These are phyloP conservation scores for Alviniconcha strummeri DNA, from an alignment of 2,888 invertebrate species.

Conservation along the genomic window DNA sequence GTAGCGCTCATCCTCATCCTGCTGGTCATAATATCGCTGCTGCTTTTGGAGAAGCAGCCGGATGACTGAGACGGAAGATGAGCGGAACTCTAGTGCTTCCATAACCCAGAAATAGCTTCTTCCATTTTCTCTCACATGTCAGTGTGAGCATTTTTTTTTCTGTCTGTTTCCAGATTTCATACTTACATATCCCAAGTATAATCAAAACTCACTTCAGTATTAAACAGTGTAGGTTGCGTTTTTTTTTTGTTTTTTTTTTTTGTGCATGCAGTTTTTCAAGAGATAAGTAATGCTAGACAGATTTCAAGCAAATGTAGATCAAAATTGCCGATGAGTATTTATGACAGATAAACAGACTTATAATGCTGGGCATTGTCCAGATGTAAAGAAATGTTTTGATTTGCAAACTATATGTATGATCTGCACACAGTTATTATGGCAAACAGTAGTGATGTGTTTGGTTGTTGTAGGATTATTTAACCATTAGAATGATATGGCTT, in stretches of 20 bases:
- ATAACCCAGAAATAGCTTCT: neutral
- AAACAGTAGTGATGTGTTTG: too few species aligned
- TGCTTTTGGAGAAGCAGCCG: slow-evolving; percentile 30
- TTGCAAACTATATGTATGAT: too few species aligned
- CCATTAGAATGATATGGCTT: too few species aligned
- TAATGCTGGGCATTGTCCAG: too few species aligned
- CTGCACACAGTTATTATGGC: too few species aligned
- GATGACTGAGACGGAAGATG: slow-evolving; percentile 16
- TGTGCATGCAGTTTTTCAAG: neutral
- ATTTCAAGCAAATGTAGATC: too few species aligned
- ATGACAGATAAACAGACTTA: too few species aligned
- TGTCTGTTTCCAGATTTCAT: neutral
- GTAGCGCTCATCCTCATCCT: slow-evolving; percentile 42
- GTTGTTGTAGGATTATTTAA: too few species aligned
- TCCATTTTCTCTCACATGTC: neutral
- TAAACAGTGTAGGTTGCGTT: too few species aligned
- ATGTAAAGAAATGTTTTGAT: too few species aligned
- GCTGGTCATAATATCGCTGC: slow-evolving; percentile 30
- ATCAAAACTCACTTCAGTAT: neutral
- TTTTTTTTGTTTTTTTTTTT: neutral
- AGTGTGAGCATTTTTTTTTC: neutral
- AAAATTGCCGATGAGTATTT: too few species aligned
- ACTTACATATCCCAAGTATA: neutral
- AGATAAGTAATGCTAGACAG: neutral
- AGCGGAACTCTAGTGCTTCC: slow-evolving; percentile 8